A percentile compares a stretch with the other conserved stretches of the same genome.
phyloP scores from a whole-genome alignment of 2,888 invertebrate species.

The Cosmorhoe ocellata region DNA sequence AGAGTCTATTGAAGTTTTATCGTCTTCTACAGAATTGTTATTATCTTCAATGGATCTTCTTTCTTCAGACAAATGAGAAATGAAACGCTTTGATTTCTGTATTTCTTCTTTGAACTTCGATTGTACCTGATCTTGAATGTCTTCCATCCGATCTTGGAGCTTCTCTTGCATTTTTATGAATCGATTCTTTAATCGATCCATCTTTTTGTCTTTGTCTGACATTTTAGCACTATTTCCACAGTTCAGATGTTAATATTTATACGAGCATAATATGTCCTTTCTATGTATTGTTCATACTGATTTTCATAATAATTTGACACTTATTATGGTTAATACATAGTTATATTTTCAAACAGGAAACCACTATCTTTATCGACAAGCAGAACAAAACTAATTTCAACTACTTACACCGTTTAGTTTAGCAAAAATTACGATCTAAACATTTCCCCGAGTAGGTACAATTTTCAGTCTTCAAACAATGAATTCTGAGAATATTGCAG shows the following conservation, averaged over 20 bases:
- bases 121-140: conserved; percentile 71
- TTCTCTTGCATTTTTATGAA: conserved; percentile 67
- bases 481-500: conserved; percentile 7
- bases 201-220: conserved; percentile 64
- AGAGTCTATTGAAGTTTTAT: conserved; percentile 24
- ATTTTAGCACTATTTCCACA: conserved; percentile 36
- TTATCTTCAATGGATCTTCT: conserved; percentile 56
- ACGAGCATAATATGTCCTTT: neutral
- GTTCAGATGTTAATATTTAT: neutral
- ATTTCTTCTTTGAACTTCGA: conserved; percentile 46
- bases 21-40: conserved; percentile 33
- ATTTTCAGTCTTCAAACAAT: conserved; percentile 1
- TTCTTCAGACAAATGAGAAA: conserved; percentile 66
- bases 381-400: conserved; percentile 1
- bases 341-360: neutral
- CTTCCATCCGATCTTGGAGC: conserved; percentile 70
- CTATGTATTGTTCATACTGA: neutral
- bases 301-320: neutral
- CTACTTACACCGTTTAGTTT: neutral
- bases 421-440: neutral
- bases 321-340: neutral
- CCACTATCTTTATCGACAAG: conserved; percentile 3
- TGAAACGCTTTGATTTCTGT: conserved; percentile 58
- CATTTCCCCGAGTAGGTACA: conserved; percentile 2
- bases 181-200: conserved; percentile 61